phyloP scores from a whole-genome alignment of 2,113 vertebrate genomes.

The Baryphthengus martii region DNA sequence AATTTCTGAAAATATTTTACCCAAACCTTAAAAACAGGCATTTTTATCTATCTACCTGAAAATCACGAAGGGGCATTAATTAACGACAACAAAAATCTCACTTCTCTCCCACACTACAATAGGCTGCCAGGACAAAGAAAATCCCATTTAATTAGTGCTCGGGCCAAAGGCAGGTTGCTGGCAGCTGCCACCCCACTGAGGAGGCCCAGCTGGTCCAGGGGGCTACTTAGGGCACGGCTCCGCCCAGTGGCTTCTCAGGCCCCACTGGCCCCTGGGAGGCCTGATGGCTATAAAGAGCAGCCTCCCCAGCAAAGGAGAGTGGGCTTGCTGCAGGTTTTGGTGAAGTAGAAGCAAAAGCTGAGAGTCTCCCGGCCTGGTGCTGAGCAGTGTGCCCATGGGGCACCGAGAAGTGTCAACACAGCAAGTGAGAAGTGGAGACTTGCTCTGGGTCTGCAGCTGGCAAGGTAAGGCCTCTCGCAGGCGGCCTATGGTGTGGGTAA shows the following conservation, averaged over 20 bases:
- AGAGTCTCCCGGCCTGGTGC: too few relatives aligned
- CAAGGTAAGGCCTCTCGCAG: background rate
- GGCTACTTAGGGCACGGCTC: background rate
- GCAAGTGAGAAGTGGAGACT: rapidly evolving
- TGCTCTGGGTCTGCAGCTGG: rapidly evolving
- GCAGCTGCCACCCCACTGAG: rapidly evolving
- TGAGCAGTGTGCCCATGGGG: background rate
- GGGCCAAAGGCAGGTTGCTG: too few relatives aligned
- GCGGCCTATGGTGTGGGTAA: background rate
- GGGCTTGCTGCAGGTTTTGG: rapidly evolving
- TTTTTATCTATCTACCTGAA: background rate
- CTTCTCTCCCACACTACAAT: rapidly evolving
- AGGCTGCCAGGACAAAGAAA: background rate
- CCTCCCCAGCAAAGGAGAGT: rapidly evolving
- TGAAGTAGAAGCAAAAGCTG: background rate
- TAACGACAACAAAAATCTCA: background rate
- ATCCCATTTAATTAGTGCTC: rapidly evolving
- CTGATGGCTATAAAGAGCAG: rapidly evolving
- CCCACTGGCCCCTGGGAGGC: background rate
- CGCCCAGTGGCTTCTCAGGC: background rate
- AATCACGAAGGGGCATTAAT: background rate
- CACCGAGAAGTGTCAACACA: rapidly evolving
- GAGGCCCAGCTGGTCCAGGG: too few relatives aligned
- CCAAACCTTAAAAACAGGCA: background rate
- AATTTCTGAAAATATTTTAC: background rate